Percentiles rank a stretch among this genome's conserved stretches.
phyloP scores from a whole-genome alignment of 2,797 vertebrate species.

The Sarcoramphus papa region DNA sequence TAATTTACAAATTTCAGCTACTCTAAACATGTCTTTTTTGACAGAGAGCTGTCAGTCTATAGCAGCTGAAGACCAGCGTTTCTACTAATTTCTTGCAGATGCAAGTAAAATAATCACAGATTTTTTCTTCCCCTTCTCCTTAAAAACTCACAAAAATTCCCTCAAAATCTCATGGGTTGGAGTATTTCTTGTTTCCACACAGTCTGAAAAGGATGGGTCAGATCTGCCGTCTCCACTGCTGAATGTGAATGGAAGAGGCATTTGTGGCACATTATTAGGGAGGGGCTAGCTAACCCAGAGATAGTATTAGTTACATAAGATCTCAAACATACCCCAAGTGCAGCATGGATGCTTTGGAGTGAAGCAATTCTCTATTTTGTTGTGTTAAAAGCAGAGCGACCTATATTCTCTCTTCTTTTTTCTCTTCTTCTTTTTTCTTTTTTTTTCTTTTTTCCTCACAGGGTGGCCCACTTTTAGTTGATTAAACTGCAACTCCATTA shows the following conservation, averaged over 20 bases:
- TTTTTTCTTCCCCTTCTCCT: neutral
- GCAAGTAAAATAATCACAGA: neutral
- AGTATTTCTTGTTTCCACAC: neutral
- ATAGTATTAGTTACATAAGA: neutral
- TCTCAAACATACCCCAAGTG: neutral
- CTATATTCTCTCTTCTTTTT: neutral
- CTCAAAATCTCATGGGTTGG: neutral
- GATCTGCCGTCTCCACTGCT: neutral
- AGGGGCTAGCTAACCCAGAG: neutral
- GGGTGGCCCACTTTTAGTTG: constrained; percentile 4
- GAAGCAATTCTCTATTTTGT: constrained; percentile 7
- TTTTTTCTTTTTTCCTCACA: neutral
- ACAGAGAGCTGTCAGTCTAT: neutral
- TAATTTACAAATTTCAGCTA: neutral
- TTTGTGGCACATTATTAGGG: neutral
- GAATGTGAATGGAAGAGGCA: neutral
- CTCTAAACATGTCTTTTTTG: neutral
- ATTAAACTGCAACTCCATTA: constrained; percentile 7
- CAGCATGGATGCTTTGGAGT: neutral
- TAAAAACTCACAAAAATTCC: neutral
- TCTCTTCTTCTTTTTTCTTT: neutral
- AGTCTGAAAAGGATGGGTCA: neutral
- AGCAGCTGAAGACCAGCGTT: neutral
- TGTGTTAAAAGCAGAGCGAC: neutral
- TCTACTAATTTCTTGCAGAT: neutral